Base-by-base conservation (phyloP, 2,113 vertebrate species). In the Plecturocebus donacophilus region DNA sequence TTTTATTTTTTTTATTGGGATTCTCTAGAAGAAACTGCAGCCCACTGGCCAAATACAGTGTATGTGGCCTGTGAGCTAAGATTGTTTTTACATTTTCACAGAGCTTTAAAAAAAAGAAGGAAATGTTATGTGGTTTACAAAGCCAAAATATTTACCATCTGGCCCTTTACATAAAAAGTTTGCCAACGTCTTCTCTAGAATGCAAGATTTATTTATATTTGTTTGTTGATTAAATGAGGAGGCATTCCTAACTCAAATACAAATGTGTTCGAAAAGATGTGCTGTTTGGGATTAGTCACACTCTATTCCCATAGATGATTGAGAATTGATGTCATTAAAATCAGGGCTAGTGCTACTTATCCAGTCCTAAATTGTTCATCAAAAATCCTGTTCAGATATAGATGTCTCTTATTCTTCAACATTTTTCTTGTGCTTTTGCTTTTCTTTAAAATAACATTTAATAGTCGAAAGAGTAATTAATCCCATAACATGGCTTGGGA, bases 31-130 rank as follows among this genome's bases (percentile, higher is more conserved):
- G 25, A 95, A 86, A 70, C 20, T 58, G 40, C 10, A 91, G 52
- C 13, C 12, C 10, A 19, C n/a, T 35, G 21, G 27, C 21, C 54
- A 83, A 92, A 70, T 14, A 61, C 8, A 77, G 17, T 61, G 20
- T 23, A 25, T 14, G 14, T 52, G n/a, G 21, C 49, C 66, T 83
- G 5, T 66, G 88, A 73, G 40, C 38, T 82, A 93, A 95, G 32
- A 75, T 40, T 61, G 35, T 20, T 54, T 96, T 49, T 76, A 12
- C 12, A 75, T 92, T 83, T 95, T 87, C 76, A 95, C 93, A 90
- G 56, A 20, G 2, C 94, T 85, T 61, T 61, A 54, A 68, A 84
- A 83, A n/a, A 35, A 64, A 2, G 32, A 75, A 58, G 25, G 40
- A 95, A n/a, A 87, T 68, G 87, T 4, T 56, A 32, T 38, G 0